phyloP scores from a whole-genome alignment of 2,797 vertebrate species.

The Buphagus erythrorhynchus region DNA sequence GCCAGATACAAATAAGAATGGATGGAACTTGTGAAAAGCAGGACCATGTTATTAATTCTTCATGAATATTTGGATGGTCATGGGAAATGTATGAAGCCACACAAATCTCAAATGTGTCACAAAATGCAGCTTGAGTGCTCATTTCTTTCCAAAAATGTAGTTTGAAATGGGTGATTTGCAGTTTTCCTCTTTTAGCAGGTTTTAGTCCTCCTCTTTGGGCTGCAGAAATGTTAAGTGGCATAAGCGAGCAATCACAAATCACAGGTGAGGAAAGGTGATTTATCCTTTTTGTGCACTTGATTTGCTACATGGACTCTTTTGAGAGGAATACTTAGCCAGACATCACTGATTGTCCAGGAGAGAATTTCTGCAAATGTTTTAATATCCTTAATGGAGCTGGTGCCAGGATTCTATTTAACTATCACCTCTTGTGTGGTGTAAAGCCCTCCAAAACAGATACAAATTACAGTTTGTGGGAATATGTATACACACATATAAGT shows the following conservation, averaged over 20 bases:
- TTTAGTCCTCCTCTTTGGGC: neutral
- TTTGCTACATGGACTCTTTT: neutral
- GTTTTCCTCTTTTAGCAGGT: neutral
- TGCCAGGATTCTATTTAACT: neutral
- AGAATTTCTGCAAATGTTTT: neutral
- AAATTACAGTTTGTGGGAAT: neutral
- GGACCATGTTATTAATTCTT: conserved; percentile 68
- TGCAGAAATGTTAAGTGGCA: neutral
- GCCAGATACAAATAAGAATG: conserved; percentile 63
- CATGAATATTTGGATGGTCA: conserved; percentile 63
- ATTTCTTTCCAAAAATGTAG: neutral
- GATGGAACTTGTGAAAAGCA: conserved; percentile 57
- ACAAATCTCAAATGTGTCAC: conserved; percentile 7
- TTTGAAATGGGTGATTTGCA: neutral
- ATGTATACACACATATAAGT: neutral
- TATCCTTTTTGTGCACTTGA: neutral
- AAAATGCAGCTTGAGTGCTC: neutral
- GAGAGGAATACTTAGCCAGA: neutral
- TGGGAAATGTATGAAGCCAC: conserved; percentile 39
- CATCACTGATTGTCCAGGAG: neutral
- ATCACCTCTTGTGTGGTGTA: neutral
- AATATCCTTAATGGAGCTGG: neutral
- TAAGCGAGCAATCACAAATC: neutral
- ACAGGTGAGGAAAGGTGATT: neutral
- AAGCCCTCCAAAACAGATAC: neutral